A percentile compares a stretch with the other conserved stretches of the same genome.
phyloP scores from a whole-genome alignment of 2,888 invertebrate species.

The Cheilosia pagana region DNA sequence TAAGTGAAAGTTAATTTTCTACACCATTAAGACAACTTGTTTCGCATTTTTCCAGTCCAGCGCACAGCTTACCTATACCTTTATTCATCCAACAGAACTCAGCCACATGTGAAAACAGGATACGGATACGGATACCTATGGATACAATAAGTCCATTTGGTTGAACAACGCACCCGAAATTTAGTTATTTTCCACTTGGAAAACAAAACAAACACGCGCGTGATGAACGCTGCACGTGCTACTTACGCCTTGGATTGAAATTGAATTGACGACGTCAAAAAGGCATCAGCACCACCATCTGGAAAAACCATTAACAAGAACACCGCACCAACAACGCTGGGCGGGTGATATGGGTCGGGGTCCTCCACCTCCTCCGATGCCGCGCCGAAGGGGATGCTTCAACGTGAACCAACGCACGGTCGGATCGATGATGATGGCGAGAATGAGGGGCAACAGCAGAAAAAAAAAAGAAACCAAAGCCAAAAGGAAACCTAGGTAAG shows the following conservation, averaged over 20 bases:
- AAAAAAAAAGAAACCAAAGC: not conserved
- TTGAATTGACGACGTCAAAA: slow-evolving; percentile 62
- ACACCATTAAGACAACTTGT: slow-evolving; percentile 16
- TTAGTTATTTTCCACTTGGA: slow-evolving; percentile 57
- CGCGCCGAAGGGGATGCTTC: not conserved
- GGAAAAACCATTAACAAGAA: slow-evolving; percentile 64
- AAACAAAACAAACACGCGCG: slow-evolving; percentile 56
- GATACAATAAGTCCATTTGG: slow-evolving; percentile 15
- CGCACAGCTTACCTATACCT: not conserved
- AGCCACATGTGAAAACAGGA: not conserved
- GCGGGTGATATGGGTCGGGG: slow-evolving; percentile 30
- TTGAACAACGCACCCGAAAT: slow-evolving; percentile 32
- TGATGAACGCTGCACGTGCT: slow-evolving; percentile 58
- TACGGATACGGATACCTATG: not conserved
- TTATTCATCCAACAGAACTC: slow-evolving; percentile 4
- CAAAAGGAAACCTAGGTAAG: slow-evolving; percentile 37
- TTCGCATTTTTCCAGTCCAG: slow-evolving; percentile 3
- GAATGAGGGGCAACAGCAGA: not conserved
- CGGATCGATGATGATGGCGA: too few relatives aligned
- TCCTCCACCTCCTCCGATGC: slow-evolving; percentile 12
- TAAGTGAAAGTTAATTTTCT: not conserved
- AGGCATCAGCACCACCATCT: slow-evolving; percentile 56
- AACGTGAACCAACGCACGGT: too few relatives aligned
- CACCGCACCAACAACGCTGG: slow-evolving; percentile 27
- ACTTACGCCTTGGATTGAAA: slow-evolving; percentile 53